A percentile compares a stretch with the other conserved stretches of the same genome.
phyloP scores from a whole-genome alignment of 2,888 invertebrate species.

The Dendrolimus pini region DNA sequence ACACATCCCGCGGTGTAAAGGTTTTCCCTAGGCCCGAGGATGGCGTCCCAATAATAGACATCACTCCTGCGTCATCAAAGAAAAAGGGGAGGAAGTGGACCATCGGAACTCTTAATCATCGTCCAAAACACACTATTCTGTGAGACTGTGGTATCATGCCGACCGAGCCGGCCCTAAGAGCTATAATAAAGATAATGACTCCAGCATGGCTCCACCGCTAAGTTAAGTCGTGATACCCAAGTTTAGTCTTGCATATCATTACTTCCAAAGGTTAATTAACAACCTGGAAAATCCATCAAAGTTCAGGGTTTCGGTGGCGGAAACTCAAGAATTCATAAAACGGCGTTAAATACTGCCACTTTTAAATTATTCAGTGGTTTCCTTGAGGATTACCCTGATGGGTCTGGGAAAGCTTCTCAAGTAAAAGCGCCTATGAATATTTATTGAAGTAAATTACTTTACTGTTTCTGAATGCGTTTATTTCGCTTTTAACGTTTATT shows the following conservation, averaged over 20 bases:
- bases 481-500: neutral
- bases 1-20: too few species aligned
- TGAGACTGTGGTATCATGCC: too few species aligned
- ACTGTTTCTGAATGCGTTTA: neutral
- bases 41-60: too few species aligned
- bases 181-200: too few species aligned
- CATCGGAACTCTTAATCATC: too few species aligned
- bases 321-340: conserved; percentile 16
- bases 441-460: conserved; percentile 14
- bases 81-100: too few species aligned
- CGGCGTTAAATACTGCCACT: conserved; percentile 36
- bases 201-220: too few species aligned
- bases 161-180: too few species aligned
- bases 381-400: conserved; percentile 37
- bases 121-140: too few species aligned
- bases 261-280: neutral
- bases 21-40: too few species aligned
- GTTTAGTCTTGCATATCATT: neutral
- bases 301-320: neutral
- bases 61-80: too few species aligned
- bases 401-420: conserved; percentile 20
- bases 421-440: conserved; percentile 25
- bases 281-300: neutral
- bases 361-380: conserved; percentile 45
- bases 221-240: too few species aligned